These are phyloP conservation scores for Carassius carassius DNA, from an alignment of 2,113 vertebrate genomes.

Conservation along the genomic window DNA sequence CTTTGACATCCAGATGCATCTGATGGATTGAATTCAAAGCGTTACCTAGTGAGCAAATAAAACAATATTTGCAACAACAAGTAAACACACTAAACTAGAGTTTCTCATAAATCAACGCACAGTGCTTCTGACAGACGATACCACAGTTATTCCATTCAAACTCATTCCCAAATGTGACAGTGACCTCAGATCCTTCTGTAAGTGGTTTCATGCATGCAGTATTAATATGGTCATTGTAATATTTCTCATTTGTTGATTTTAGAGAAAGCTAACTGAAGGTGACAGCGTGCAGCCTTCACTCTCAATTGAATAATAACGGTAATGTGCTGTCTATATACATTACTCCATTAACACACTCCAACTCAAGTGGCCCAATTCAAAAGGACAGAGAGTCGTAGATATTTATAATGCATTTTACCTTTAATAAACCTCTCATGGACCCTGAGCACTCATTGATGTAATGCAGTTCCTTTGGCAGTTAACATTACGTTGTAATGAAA, in stretches of 20 bases:
- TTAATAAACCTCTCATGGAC: conserved; percentile 34
- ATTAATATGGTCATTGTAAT: conserved; percentile 25
- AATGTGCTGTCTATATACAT: conserved; percentile 20
- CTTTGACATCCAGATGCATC: conserved; percentile 13
- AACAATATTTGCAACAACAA: not conserved
- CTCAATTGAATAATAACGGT: not conserved
- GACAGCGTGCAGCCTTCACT: conserved; percentile 29
- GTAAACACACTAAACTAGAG: not conserved
- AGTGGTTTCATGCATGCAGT: conserved; percentile 22
- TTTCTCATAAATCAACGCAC: not conserved
- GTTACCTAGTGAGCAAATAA: conserved; percentile 20
- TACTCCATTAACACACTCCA: conserved; percentile 22
- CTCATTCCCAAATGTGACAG: conserved; percentile 9
- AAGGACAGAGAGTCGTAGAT: not conserved
- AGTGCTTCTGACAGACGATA: conserved; percentile 15
- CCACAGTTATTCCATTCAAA: conserved; percentile 6
- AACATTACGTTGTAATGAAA: not conserved
- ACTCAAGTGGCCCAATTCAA: conserved; percentile 20
- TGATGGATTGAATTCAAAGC: not conserved
- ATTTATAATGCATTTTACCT: not conserved
- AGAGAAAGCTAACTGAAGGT: conserved; percentile 34
- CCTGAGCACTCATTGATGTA: conserved; percentile 12
- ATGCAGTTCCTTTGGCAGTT: not conserved
- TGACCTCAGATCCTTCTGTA: not conserved
- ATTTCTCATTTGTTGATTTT: conserved; percentile 34